Percentiles rank a stretch among this genome's conserved stretches.
Conservation (phyloP, 1,140 invertebrate genomes). For the Neotoxoptera formosana region DNA sequence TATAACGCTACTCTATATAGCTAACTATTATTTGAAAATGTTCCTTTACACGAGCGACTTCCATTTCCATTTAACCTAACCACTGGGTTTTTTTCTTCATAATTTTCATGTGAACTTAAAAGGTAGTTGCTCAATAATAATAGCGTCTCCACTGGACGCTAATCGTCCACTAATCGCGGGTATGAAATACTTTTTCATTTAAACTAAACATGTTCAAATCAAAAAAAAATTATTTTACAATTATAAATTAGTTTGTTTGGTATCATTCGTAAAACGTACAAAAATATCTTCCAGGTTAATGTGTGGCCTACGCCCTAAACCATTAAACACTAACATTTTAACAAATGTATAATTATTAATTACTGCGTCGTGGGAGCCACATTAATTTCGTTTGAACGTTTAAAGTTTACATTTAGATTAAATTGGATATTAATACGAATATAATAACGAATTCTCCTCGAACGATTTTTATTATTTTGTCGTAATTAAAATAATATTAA, state of each 20-base stretch:
- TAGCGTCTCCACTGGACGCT: no score
- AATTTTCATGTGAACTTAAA: neutral
- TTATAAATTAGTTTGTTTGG: neutral
- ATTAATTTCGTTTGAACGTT: neutral
- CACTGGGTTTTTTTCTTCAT: neutral
- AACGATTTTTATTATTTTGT: no score
- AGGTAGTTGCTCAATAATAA: no score
- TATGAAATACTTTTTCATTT: neutral
- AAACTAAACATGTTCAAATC: neutral
- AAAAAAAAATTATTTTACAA: neutral
- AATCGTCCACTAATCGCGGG: neutral
- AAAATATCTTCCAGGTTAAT: neutral
- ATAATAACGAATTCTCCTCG: neutral
- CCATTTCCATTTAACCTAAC: no score
- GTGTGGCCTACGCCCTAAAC: neutral
- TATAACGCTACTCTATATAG: no score
- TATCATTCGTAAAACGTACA: neutral
- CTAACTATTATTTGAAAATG: neutral
- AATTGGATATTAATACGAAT: neutral
- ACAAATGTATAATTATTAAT: neutral
- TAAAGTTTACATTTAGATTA: neutral
- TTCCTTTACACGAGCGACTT: neutral
- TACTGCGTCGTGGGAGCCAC: neutral
- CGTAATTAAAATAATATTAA: no score
- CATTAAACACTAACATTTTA: neutral